phyloP scores from a whole-genome alignment of 2,113 vertebrate species.

The Brienomyrus longianalis region DNA sequence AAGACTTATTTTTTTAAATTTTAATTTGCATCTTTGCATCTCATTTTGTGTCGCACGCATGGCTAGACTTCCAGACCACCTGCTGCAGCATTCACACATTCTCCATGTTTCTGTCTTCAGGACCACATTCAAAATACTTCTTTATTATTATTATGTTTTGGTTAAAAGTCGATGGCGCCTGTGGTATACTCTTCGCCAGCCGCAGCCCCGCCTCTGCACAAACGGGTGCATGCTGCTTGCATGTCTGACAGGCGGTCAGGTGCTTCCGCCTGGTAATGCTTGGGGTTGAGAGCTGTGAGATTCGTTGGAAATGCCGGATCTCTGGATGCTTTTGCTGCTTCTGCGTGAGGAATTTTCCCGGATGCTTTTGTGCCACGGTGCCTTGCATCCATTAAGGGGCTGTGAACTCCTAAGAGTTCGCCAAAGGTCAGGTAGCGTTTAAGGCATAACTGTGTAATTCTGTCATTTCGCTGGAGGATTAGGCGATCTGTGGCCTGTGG shows the following conservation, averaged over 20 bases:
- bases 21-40: neutral
- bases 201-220: neutral
- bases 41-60: neutral
- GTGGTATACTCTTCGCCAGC: neutral
- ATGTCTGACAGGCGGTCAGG: neutral
- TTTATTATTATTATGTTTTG: neutral
- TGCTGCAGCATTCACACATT: neutral
- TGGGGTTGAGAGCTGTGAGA: neutral
- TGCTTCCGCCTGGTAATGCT: neutral
- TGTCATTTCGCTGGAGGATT: neutral
- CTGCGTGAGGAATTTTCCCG: neutral
- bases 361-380: neutral
- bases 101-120: neutral
- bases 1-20: neutral
- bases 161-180: neutral
- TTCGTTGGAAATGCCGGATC: neutral
- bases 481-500: neutral
- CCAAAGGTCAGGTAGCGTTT: neutral
- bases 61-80: neutral
- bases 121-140: neutral
- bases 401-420: neutral
- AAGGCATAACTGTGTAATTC: neutral
- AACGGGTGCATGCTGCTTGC: neutral
- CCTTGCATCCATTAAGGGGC: neutral
- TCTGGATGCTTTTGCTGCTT: neutral